Evolutionary conservation across 1,140 invertebrate genomes (phyloP).

Genomic region (Pollicipes pollicipes): DNA sequence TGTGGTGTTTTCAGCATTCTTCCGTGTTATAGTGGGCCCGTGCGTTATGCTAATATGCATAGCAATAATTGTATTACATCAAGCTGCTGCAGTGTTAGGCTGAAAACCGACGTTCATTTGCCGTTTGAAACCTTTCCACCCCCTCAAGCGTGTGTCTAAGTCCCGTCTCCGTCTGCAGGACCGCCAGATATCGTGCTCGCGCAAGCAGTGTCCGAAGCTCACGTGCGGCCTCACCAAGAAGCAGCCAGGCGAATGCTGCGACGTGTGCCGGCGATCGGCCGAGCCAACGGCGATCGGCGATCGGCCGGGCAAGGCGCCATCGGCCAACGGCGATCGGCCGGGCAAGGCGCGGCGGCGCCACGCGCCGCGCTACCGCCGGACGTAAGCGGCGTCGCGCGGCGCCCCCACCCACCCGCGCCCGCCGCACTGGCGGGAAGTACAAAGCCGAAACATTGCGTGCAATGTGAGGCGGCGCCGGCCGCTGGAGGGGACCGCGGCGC

Average conservation of each 20-base stretch:
- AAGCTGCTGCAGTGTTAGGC: too few species aligned
- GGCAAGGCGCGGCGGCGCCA: too few species aligned
- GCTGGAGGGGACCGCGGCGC: too few species aligned
- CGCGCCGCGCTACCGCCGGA: too few species aligned
- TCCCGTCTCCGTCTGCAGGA: constrained; percentile 40
- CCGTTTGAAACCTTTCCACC: constrained; percentile 6
- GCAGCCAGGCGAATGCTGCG: constrained; percentile 18
- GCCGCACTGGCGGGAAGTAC: not conserved
- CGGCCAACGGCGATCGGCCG: not conserved
- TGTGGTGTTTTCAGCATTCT: too few species aligned
- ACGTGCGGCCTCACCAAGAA: constrained; percentile 16
- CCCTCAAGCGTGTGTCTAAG: constrained; percentile 13
- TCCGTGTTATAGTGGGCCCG: too few species aligned
- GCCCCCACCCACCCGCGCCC: not conserved
- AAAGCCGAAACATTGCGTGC: not conserved
- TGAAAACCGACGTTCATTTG: too few species aligned
- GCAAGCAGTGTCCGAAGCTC: constrained; percentile 49
- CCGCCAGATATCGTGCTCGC: constrained; percentile 52
- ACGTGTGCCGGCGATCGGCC: constrained; percentile 12
- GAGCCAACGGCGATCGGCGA: not conserved
- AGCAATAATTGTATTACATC: too few species aligned
- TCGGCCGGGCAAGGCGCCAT: too few species aligned
- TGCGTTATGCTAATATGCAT: too few species aligned
- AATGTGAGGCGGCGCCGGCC: not conserved
- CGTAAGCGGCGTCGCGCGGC: too few species aligned